Base-by-base conservation (phyloP, 2,888 invertebrate species). In the Apamea crenata region DNA sequence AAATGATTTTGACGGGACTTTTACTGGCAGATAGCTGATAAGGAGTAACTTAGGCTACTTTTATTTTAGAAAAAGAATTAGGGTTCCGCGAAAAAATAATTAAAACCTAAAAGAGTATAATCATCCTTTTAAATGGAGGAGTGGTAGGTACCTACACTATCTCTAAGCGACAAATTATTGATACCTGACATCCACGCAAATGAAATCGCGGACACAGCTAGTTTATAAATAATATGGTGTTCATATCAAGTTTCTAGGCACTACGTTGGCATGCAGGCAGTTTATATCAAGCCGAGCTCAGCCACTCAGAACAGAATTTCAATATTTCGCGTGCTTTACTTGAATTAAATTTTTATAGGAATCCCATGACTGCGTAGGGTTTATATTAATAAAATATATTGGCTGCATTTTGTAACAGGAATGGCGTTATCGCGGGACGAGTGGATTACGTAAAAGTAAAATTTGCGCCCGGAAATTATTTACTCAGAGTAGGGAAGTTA, bases 271-370 rank as follows among this genome's bases (percentile, higher is more conserved):
- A 86, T 73, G 80, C 83, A 85, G 77, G 50, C 74, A 82, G 80
- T 88, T 88, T 74, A 83, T 85, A 78, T 78, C 72, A 82, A 78
- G 66, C 67, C 74, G 77, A 78, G 69, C 74, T 77, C 56, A 50
- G 76, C 74, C 75, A 67, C 65, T 74, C 36, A 25, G 74, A 66
- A 83, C 53, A 88, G 77, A 90, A 90, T 86, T 89, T 88, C 78
- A 83, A 88, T 81, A n/a, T 82, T 80, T 79, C 29, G 68, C 68
- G 21, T 77, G 76, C 59, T 76, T 69, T 65, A 32, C 18, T 78
- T 44, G 75, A 74, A 74, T 80, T 76, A 36, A 77, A 78, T 83
- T 88, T 80, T 77, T 78, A 69, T 79, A 59, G 70, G 74, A 78
- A 84, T 81, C 65, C 53, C 68, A 61, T 61, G 66, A 61, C 40